Percentiles rank a stretch among this genome's conserved stretches.
These are phyloP conservation scores for Eristalis intricaria DNA, from an alignment of 2,888 invertebrate genomes.

Conservation along the genomic window DNA sequence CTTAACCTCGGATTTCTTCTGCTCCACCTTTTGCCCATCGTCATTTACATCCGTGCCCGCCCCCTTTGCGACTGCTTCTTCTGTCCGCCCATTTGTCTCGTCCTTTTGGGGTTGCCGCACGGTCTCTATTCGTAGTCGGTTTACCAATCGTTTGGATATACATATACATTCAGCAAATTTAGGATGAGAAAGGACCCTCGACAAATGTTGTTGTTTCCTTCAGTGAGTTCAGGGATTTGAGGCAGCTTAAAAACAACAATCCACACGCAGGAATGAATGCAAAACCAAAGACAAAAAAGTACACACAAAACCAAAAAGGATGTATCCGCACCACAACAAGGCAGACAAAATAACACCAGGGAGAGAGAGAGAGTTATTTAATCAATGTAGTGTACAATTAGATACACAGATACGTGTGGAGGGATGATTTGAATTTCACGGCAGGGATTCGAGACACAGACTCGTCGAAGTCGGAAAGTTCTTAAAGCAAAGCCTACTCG, in stretches of 20 bases:
- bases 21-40: slow-evolving; percentile 5
- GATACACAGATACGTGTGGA: slow-evolving; percentile 3
- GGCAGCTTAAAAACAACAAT: slow-evolving; percentile 44
- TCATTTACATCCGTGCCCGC: background rate
- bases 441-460: background rate
- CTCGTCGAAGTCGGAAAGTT: background rate
- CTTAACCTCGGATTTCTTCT: slow-evolving; percentile 51
- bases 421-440: background rate
- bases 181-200: background rate
- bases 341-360: background rate
- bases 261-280: slow-evolving; percentile 8
- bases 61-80: background rate
- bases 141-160: background rate
- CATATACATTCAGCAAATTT: background rate
- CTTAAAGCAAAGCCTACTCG: background rate
- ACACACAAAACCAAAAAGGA: background rate
- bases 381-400: slow-evolving; percentile 41
- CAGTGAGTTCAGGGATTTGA: background rate
- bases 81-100: background rate
- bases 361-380: slow-evolving; percentile 38
- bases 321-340: background rate
- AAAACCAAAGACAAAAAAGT: background rate
- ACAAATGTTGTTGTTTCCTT: background rate
- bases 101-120: background rate
- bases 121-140: background rate